A percentile compares a stretch with the other conserved stretches of the same genome.
Conservation (phyloP, 2,888 invertebrate species). For the Micropterix aruncella region DNA sequence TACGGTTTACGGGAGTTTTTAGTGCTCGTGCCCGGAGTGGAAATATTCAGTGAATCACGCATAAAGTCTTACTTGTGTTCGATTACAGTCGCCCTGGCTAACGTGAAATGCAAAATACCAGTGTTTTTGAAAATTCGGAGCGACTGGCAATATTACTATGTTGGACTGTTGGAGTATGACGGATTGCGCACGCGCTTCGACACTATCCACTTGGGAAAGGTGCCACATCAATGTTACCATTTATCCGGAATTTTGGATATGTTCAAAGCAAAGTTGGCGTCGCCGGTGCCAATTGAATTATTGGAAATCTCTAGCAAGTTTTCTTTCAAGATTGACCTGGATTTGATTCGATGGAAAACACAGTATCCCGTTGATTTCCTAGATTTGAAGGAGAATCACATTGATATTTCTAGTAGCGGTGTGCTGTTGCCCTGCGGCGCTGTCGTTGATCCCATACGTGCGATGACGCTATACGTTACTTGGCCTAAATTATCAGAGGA, state of each 20-base stretch:
- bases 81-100: constrained; percentile 66
- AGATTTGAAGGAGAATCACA: constrained; percentile 38
- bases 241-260: constrained; percentile 70
- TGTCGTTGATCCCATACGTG: constrained; percentile 65
- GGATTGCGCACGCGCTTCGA: constrained; percentile 75
- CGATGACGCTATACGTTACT: constrained; percentile 62
- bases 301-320: constrained; percentile 61
- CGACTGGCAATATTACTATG: constrained; percentile 64
- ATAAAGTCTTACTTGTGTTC: constrained; percentile 72
- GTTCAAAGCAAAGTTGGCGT: constrained; percentile 82
- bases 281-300: constrained; percentile 43
- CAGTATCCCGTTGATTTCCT: constrained; percentile 38
- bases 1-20: constrained; percentile 78
- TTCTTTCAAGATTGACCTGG: constrained; percentile 54
- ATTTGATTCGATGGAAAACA: constrained; percentile 47
- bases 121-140: constrained; percentile 78
- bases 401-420: constrained; percentile 33
- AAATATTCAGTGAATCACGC: constrained; percentile 52
- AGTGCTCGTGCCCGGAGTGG: constrained; percentile 51
- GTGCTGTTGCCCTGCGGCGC: constrained; percentile 72
- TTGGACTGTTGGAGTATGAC: constrained; percentile 67
- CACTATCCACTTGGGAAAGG: constrained; percentile 71
- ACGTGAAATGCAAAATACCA: constrained; percentile 69
- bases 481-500: constrained; percentile 83
- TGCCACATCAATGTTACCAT: constrained; percentile 70